Base-by-base conservation (phyloP, 2,113 vertebrate genomes). In the Perca fluviatilis region DNA sequence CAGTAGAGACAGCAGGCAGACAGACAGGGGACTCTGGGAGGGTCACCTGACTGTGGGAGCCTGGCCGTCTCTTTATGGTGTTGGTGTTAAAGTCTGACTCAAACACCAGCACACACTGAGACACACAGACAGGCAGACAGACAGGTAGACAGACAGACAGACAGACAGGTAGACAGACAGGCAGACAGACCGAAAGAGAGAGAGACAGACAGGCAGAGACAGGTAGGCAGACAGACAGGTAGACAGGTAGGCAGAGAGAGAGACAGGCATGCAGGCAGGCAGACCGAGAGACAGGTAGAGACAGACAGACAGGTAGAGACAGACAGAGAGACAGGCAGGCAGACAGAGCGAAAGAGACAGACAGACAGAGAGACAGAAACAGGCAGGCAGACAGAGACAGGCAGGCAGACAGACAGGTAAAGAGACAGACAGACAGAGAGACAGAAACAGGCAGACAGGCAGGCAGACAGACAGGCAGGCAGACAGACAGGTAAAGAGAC, bases 31-130 rank as follows among this genome's bases (percentile, higher is more conserved):
- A n/a, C n/a, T 27, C 27, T 27, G 27, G 25, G 27, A 27, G 30
- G 30, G 33, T 33, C 33, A 33, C 33, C 33, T 40, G 36, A 40
- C 95, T 91, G 88, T 89, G 91, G 79, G 94, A 95, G 83, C 94
- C 93, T 82, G 95, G 95, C 74, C 94, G 92, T 58, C 94, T 96
- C 91, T 96, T 95, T 94, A 97, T 95, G 75, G 95, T 96, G 93
- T 94, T 94, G 90, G 94, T 96, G 91, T 95, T 94, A 93, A 10
- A 95, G 93, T 96, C 95, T 92, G 92, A 88, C 92, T 96, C 95
- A 96, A 96, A 95, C 82, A 95, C 94, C 94, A 95, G 94, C 82
- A 95, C 84, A 87, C 92, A 93, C 93, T 95, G 94, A 93, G 93
- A 95, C 77, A 93, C 23, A 93, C 92, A 61, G 83, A 53, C 27